Base-by-base conservation (phyloP, 2,113 vertebrate species). In the Rutilus rutilus region DNA sequence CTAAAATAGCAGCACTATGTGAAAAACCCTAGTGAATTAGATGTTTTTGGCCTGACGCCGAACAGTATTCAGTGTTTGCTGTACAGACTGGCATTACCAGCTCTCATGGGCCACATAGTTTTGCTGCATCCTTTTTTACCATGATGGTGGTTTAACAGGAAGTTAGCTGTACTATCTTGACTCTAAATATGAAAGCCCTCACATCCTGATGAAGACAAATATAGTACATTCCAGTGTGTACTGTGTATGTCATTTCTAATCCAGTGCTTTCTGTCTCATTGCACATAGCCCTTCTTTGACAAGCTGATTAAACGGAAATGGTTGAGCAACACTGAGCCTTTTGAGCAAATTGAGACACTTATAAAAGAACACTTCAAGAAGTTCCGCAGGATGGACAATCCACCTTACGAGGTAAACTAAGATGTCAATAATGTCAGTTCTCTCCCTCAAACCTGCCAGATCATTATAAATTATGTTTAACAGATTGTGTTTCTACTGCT, bases 291-390 rank as follows among this genome's bases (percentile, higher is more conserved):
- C 0, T 92, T 95, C 87, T 97, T 97, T 21, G 93, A 93, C 78
- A 97, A 96, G 6, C 93, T 98, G 90, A 96, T 98, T 93, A 96
- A 96, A 89, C 92, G 95, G 85, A 97, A 96, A 88, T 98, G 97
- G 97, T 89, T 98, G 86, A 95, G 77, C 81, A 96, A 95, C 93
- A 86, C 95, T 0, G 96, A 97, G n/a, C 92, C 96, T 1, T 96
- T 95, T n/a, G 96, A 98, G 4, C 86, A 96, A 91, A 97, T 98
- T 39, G 91, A 96, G 62, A 86, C 91, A 0, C 87, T 93, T 1
- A 88, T 97, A 87, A 95, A 93, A 36, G 94, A 95, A 4, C 91
- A 96, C 21, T 94, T 96, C 17, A 95, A 95, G 91, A 95, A 93
- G 0, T 95, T 96, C 30, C 93, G 87, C 10, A 85, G 93, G n/a